Evolutionary conservation across 2,797 vertebrate genomes (phyloP).

Genomic region (Pantherophis alleghaniensis): DNA sequence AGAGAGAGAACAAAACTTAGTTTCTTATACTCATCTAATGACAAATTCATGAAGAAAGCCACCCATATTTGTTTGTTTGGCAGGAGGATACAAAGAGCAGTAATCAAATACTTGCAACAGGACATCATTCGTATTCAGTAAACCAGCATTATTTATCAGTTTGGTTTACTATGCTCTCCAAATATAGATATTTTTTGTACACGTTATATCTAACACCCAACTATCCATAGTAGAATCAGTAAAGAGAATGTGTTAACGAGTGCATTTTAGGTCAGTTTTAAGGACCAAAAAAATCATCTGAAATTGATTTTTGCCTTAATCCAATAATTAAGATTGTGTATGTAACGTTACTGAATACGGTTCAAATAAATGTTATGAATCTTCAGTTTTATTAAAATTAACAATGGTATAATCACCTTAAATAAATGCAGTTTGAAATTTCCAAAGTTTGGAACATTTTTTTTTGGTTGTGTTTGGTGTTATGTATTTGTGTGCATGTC

Average conservation of each 20-base stretch:
- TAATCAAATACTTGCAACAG: not conserved
- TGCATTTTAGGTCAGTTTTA: not conserved
- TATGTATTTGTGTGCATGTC: not conserved
- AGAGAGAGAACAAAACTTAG: not conserved
- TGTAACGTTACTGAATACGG: not conserved
- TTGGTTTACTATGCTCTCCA: not conserved
- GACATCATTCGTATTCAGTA: not conserved
- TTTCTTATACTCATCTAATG: not conserved
- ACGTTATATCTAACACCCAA: not conserved
- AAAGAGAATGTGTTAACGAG: not conserved
- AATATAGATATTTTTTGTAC: not conserved
- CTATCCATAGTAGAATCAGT: not conserved
- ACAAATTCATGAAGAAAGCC: not conserved
- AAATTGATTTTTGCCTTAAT: not conserved
- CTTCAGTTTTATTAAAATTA: not conserved
- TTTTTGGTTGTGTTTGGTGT: not conserved
- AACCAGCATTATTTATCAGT: not conserved
- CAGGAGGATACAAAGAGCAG: not conserved
- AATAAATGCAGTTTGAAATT: constrained; percentile 2
- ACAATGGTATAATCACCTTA: not conserved
- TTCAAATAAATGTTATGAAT: not conserved
- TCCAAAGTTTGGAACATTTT: not conserved
- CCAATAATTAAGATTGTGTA: not conserved
- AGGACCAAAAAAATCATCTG: not conserved
- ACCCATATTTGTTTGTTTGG: not conserved